Conservation (phyloP, 2,113 vertebrate genomes). For the Aegithalos caudatus region DNA sequence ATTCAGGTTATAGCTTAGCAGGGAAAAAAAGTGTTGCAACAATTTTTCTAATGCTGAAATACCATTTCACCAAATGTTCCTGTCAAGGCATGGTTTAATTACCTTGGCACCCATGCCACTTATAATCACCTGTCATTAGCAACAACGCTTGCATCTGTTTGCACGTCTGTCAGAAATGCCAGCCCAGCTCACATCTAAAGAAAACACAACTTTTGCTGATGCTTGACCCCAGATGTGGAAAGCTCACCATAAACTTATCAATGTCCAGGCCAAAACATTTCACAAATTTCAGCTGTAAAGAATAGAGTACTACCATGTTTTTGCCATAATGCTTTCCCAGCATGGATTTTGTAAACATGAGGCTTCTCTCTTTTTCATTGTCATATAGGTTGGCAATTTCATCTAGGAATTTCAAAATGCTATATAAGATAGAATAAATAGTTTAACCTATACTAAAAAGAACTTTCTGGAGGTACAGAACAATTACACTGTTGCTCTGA, state of each 20-base stretch:
- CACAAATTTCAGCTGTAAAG: not conserved
- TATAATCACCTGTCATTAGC: slow-evolving; percentile 99
- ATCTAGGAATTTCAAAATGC: not conserved
- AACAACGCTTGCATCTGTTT: slow-evolving; percentile 90
- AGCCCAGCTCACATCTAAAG: slow-evolving; percentile 62
- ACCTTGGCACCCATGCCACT: slow-evolving; percentile 89
- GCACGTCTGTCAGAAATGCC: slow-evolving; percentile 87
- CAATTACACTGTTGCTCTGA: not conserved
- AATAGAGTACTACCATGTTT: not conserved
- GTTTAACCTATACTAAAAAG: not conserved
- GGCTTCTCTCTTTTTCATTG: not conserved
- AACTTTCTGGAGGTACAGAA: not conserved
- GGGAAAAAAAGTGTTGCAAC: slow-evolving; percentile 77
- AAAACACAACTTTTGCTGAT: slow-evolving; percentile 62
- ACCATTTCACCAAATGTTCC: slow-evolving; percentile 89
- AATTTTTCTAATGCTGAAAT: slow-evolving; percentile 86
- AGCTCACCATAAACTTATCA: slow-evolving; percentile 13
- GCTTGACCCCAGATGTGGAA: slow-evolving; percentile 65
- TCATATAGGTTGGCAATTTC: not conserved
- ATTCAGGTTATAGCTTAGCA: slow-evolving; percentile 75
- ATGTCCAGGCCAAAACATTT: not conserved
- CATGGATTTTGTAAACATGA: not conserved
- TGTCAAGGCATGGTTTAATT: slow-evolving; percentile 95
- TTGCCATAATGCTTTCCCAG: not conserved
- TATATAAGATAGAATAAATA: not conserved